Conservation (phyloP, 1,140 invertebrate genomes). For the Drosophila mauritiana region DNA sequence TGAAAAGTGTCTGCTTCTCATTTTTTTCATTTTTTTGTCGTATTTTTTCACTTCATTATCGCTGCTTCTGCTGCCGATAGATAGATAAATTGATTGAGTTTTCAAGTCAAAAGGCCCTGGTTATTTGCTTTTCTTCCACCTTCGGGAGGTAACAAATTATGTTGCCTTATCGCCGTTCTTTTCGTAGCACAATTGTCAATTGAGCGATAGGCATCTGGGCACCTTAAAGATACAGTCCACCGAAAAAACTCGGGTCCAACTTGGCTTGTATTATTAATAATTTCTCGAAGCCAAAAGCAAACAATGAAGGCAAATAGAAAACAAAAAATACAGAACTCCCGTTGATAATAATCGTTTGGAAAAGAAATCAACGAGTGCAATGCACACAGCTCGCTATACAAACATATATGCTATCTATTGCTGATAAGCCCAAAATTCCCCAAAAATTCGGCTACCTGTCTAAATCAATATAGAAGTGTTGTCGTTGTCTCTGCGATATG, state of each 20-base stretch:
- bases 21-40: conserved; percentile 1
- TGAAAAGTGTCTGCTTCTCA: conserved; percentile 72
- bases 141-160: conserved; percentile 60
- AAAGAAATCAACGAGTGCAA: conserved; percentile 56
- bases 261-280: conserved; percentile 49
- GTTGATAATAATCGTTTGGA: conserved; percentile 45
- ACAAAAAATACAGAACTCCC: conserved; percentile 29
- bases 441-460: conserved; percentile 54
- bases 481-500: conserved; percentile 26
- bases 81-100: conserved; percentile 80
- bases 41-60: conserved; percentile 55
- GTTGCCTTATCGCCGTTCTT: conserved; percentile 65
- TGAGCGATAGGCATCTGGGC: conserved; percentile 66
- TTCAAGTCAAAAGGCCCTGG: conserved; percentile 13
- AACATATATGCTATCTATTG: conserved; percentile 33
- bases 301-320: conserved; percentile 44
- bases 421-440: conserved; percentile 51
- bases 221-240: conserved; percentile 40
- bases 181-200: conserved; percentile 79
- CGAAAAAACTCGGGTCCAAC: conserved; percentile 12
- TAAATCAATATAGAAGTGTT: conserved; percentile 44
- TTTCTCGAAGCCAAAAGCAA: conserved; percentile 51
- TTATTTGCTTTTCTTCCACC: conserved; percentile 39
- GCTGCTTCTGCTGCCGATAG: conserved; percentile 44
- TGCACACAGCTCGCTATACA: conserved; percentile 37